Evolutionary conservation across 1,140 invertebrate species (phyloP).

Genomic region (Cyphomyrmex costatus): DNA sequence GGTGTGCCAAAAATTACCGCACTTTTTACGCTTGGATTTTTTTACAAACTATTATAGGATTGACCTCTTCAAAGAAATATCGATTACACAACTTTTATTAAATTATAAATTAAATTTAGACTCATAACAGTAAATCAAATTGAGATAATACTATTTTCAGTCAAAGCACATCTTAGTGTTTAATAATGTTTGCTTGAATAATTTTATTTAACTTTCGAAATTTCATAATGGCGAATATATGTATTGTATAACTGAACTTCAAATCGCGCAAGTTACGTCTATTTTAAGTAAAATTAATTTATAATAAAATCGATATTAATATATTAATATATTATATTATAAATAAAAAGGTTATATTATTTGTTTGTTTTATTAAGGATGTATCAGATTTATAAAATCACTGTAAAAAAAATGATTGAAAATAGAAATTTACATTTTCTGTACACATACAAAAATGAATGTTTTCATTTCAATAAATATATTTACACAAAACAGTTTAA

Average conservation of each 20-base stretch:
- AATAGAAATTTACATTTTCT: no score
- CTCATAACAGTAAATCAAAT: no score
- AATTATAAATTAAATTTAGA: no score
- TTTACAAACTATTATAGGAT: background rate
- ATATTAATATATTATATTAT: background rate
- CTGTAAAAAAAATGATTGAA: no score
- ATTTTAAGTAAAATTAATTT: conserved; percentile 1
- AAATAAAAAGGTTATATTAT: background rate
- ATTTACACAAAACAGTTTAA: no score
- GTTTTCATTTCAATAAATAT: no score
- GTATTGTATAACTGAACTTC: background rate
- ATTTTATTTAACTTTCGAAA: background rate
- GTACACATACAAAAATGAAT: no score
- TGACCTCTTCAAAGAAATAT: background rate
- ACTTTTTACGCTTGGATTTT: background rate
- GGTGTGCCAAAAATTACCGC: conserved; percentile 15
- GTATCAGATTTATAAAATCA: no score
- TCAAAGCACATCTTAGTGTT: no score
- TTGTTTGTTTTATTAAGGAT: no score
- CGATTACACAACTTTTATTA: background rate
- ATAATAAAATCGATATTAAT: background rate
- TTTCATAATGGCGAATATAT: background rate
- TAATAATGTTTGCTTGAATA: no score
- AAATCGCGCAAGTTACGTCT: background rate
- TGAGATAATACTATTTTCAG: no score